Percentiles rank a stretch among this genome's conserved stretches.
phyloP scores from a whole-genome alignment of 2,888 invertebrate genomes.

The Timema cristinae region DNA sequence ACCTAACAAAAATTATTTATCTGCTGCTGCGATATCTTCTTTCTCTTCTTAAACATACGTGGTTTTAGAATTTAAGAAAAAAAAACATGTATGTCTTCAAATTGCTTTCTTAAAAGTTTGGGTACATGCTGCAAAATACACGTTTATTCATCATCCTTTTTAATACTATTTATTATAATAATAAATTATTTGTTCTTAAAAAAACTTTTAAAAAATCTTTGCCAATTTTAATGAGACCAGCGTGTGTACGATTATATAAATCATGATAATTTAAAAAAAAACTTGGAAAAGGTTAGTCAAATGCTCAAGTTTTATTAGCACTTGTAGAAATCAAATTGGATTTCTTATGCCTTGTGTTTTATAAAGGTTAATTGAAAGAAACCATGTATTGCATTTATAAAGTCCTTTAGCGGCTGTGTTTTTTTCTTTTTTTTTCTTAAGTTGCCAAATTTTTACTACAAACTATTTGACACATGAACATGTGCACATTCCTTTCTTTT shows the following conservation, averaged over 20 bases:
- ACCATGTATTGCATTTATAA: conserved; percentile 16
- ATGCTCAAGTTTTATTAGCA: conserved; percentile 11
- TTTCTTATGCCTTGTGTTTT: conserved; percentile 13
- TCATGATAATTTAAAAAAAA: neutral
- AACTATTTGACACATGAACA: conserved; percentile 7
- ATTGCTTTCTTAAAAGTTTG: neutral
- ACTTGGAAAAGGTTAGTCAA: neutral
- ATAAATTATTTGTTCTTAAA: conserved; percentile 2
- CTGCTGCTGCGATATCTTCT: conserved; percentile 23
- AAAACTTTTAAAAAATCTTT: neutral
- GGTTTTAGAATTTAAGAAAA: conserved; percentile 10
- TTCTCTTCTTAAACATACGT: conserved; percentile 24
- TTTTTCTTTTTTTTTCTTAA: conserved; percentile 6
- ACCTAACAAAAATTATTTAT: conserved; percentile 21
- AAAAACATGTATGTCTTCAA: conserved; percentile 10
- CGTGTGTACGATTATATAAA: conserved; percentile 8
- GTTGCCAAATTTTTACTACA: conserved; percentile 12
- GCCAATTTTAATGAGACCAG: neutral
- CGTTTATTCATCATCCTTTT: conserved; percentile 1
- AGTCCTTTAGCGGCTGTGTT: conserved; percentile 14
- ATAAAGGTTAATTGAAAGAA: conserved; percentile 4
- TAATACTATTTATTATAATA: neutral
- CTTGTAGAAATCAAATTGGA: conserved; percentile 9
- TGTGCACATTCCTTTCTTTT: conserved; percentile 10
- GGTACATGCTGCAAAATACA: conserved; percentile 11